phyloP scores from a whole-genome alignment of 2,888 invertebrate species.

The Thyatira batis region DNA sequence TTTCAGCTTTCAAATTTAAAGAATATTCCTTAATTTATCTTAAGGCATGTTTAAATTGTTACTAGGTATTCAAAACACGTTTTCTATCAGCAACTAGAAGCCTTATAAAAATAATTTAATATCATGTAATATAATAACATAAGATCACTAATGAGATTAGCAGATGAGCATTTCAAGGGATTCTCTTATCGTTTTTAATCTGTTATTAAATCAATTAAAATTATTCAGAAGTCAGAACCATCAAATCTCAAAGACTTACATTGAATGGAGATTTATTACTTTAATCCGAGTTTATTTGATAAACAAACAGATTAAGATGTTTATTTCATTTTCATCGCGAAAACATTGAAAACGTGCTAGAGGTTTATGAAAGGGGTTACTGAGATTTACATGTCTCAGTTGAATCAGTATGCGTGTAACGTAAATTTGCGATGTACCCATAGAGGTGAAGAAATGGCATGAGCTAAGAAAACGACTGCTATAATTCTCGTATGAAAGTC shows the following conservation, averaged over 20 bases:
- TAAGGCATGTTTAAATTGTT: too few relatives aligned
- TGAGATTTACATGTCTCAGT: conserved; percentile 36
- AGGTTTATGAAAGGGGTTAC: conserved; percentile 38
- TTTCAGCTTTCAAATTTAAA: too few relatives aligned
- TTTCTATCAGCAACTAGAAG: neutral
- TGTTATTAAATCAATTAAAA: neutral
- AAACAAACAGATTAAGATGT: conserved; percentile 20
- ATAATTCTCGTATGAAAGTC: conserved; percentile 47
- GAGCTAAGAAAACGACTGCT: conserved; percentile 45
- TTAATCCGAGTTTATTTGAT: conserved; percentile 5
- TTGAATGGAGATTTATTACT: conserved; percentile 6
- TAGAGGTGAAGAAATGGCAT: conserved; percentile 42
- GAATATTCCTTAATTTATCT: too few relatives aligned
- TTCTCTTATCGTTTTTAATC: neutral
- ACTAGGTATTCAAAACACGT: too few relatives aligned
- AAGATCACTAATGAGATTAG: neutral
- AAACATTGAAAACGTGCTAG: conserved; percentile 21
- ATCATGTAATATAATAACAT: neutral
- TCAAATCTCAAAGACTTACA: conserved; percentile 4
- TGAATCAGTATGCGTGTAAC: conserved; percentile 45
- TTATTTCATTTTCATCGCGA: conserved; percentile 19
- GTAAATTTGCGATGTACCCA: conserved; percentile 23
- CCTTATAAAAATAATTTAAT: neutral
- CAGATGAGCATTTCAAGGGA: neutral
- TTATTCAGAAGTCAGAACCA: conserved; percentile 1